Base-by-base conservation (phyloP, 1,140 invertebrate species). In the Aethina tumida region DNA sequence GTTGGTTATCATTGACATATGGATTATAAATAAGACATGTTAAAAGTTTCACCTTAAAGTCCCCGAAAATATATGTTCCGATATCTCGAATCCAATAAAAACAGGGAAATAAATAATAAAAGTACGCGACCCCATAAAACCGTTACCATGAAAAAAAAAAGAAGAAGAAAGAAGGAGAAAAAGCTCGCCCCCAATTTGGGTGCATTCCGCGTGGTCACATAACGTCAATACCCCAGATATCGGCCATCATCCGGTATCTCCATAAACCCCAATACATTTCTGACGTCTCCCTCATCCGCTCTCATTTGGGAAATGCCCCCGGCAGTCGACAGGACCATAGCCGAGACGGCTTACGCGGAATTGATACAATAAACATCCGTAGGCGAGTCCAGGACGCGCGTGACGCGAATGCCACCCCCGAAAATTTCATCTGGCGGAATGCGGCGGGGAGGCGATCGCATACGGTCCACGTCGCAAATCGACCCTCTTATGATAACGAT, bases 181-280 rank as follows among this genome's bases (percentile, higher is more conserved):
- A n/a, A n/a, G n/a, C n/a, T n/a, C n/a, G n/a, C n/a, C n/a, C n/a
- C 39, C 34, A 41, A 45, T 36, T 45, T 30, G 22, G 32, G 28
- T 41, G 38, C 45, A 25, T 7, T 20, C 35, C 45, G 43, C 45
- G 45, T 35, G 17, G 22, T 21, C 19, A n/a, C 14, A 35, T 22
- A 27, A 16, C 30, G 22, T 32, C 45, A 42, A 48, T 49, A 36
- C 33, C 34, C 9, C 31, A 32, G 42, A 36, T 51, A 48, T 51
- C 45, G 45, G 41, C 31, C 29, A 45, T 51, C 49, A 43, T 51
- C 39, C 31, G 39, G 37, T 41, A 52, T 49, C 44, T 49, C 46
- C 46, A 52, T 52, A 52, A 52, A 52, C 46, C 46, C 39, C 46
- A 43, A 52, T 52, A 49, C 46, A 48, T 45, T 52, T 46, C 37